A percentile compares a stretch with the other conserved stretches of the same genome.
Evolutionary conservation across 2,888 invertebrate genomes (phyloP).

Genomic region (Drosophila tanythrix): DNA sequence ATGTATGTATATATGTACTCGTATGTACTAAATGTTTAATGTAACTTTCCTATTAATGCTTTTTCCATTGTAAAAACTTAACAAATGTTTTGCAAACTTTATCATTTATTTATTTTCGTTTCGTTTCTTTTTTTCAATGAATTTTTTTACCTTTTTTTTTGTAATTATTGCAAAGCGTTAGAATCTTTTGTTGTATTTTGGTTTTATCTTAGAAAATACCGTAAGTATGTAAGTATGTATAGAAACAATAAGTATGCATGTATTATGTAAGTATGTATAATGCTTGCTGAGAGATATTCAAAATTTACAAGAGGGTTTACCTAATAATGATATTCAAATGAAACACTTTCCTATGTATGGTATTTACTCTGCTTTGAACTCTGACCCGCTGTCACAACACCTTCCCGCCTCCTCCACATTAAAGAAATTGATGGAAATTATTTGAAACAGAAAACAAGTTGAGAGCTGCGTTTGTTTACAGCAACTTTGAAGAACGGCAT

Average conservation of each 20-base stretch:
- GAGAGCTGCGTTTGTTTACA: constrained; percentile 29
- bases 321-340: constrained; percentile 59
- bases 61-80: constrained; percentile 78
- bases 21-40: constrained; percentile 54
- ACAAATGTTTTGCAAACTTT: constrained; percentile 76
- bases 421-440: neutral
- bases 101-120: constrained; percentile 45
- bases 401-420: neutral
- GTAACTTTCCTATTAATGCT: constrained; percentile 55
- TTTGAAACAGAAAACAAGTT: constrained; percentile 17
- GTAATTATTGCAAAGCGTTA: constrained; percentile 62
- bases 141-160: constrained; percentile 14
- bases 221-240: constrained; percentile 46
- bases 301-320: constrained; percentile 69
- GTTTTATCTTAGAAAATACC: constrained; percentile 49
- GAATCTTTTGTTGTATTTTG: constrained; percentile 39
- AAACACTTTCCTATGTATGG: constrained; percentile 29
- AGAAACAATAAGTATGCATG: constrained; percentile 46
- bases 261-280: constrained; percentile 49
- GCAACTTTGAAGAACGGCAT: constrained; percentile 36
- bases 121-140: constrained; percentile 16
- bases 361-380: constrained; percentile 31
- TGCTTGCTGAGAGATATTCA: constrained; percentile 64
- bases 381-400: constrained; percentile 9
- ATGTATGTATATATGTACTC: constrained; percentile 6